Conservation (phyloP, 2,888 invertebrate genomes). For the Pollenia angustigena region DNA sequence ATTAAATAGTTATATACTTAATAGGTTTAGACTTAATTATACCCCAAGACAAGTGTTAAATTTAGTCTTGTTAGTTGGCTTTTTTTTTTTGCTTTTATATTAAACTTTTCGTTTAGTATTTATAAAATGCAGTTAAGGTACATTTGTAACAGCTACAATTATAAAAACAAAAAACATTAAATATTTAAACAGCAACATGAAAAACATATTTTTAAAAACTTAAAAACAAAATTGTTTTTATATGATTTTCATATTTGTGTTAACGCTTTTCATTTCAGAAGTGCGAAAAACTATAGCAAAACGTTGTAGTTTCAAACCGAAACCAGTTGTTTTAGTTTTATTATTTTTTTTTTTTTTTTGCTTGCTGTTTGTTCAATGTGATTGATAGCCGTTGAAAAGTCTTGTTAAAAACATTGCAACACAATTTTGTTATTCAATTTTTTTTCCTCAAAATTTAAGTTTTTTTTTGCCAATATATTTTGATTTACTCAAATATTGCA, state of each 20-base stretch:
- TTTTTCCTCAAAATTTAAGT: not conserved
- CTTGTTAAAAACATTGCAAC: slow-evolving; percentile 71
- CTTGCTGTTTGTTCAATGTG: slow-evolving; percentile 52
- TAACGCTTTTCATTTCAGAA: slow-evolving; percentile 58
- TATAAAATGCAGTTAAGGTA: slow-evolving; percentile 41
- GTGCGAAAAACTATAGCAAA: slow-evolving; percentile 68
- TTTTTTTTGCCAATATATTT: slow-evolving; percentile 49
- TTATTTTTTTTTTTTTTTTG: slow-evolving; percentile 8
- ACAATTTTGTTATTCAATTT: slow-evolving; percentile 52
- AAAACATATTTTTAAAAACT: slow-evolving; percentile 5
- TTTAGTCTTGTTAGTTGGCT: slow-evolving; percentile 41
- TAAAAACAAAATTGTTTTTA: slow-evolving; percentile 34
- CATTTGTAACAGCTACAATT: slow-evolving; percentile 37
- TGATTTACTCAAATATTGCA: slow-evolving; percentile 72
- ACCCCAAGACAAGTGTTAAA: slow-evolving; percentile 70
- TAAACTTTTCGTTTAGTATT: slow-evolving; percentile 17
- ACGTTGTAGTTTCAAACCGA: slow-evolving; percentile 39
- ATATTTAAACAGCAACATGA: slow-evolving; percentile 23
- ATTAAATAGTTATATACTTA: slow-evolving; percentile 52
- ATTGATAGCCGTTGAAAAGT: slow-evolving; percentile 73
- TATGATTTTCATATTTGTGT: slow-evolving; percentile 49
- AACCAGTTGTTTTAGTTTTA: slow-evolving; percentile 65
- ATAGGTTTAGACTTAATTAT: slow-evolving; percentile 69
- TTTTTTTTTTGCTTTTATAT: not conserved
- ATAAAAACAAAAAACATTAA: slow-evolving; percentile 12